Conservation (phyloP, 2,888 invertebrate species). For the Neuroscelio doddi region DNA sequence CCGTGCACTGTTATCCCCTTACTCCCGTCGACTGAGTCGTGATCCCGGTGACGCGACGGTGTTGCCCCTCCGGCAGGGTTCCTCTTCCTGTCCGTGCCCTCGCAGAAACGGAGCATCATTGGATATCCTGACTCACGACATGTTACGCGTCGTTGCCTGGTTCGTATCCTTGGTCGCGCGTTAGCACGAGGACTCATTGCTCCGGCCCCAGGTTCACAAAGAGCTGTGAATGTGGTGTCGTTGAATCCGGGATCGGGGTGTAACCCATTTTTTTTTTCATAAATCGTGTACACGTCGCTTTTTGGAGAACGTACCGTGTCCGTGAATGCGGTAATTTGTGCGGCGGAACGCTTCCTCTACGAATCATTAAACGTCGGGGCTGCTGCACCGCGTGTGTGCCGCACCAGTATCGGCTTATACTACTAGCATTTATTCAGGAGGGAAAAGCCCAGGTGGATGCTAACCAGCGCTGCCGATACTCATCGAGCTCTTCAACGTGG, state of each 20-base stretch:
- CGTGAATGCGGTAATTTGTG: background rate
- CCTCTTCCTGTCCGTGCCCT: too few relatives aligned
- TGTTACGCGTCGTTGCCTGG: too few relatives aligned
- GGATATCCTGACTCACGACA: too few relatives aligned
- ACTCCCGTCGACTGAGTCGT: too few relatives aligned
- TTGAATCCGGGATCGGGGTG: background rate
- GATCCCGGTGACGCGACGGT: too few relatives aligned
- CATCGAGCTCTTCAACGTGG: constrained; percentile 44
- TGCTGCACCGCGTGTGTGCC: constrained; percentile 19
- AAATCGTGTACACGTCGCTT: background rate
- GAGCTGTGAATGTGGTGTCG: too few relatives aligned
- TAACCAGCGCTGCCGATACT: constrained; percentile 35
- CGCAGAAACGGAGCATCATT: too few relatives aligned
- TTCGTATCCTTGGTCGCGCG: too few relatives aligned
- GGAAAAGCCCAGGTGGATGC: constrained; percentile 32
- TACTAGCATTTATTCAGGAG: constrained; percentile 9
- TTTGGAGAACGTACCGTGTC: too few relatives aligned
- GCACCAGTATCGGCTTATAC: constrained; percentile 19
- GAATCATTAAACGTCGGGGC: background rate
- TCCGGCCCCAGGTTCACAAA: background rate
- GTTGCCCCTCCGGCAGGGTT: too few relatives aligned
- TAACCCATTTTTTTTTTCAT: background rate
- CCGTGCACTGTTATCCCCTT: too few relatives aligned
- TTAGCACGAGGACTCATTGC: background rate
- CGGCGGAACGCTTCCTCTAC: background rate